Base-by-base conservation (phyloP, 1,140 invertebrate species). In the Drosophila bipectinata region DNA sequence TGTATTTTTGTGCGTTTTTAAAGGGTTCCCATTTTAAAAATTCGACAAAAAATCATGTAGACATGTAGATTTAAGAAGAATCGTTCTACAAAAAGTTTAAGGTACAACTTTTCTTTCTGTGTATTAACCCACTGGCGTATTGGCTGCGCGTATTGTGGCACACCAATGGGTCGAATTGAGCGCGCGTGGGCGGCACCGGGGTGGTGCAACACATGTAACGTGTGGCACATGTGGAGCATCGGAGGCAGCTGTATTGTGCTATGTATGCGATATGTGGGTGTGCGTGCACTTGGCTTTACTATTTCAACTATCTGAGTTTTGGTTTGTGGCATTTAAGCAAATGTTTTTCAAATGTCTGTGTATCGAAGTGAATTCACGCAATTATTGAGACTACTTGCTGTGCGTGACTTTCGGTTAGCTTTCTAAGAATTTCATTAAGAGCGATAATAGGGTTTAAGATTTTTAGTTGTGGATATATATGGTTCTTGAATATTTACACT, bases 251-350 rank as follows among this genome's bases (percentile, higher is more conserved):
- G 75, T 54, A 63, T 18, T 21, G 34, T 41, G 51, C 37, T 21
- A 32, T 41, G 41, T 21, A 21, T 18, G 37, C 14, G 41, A 28
- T 28, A 28, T 28, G 26, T 54, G 60, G 49, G 21, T 60, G 39
- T 64, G 49, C 54, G 61, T 63, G 63, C 72, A 81, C 87, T 87
- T 79, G 61, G 73, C 88, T 18, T 14, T 18, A 44, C 41, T 44
- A 44, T 87, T 66, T 82, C 62, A 88, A 79, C 79, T 88, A 87
- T 88, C 63, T 67, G 75, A 79, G 83, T 87, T 88, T 79, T 87
- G 83, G 83, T 88, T 88, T 87, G 83, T 72, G 83, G 83, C 83
- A 88, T 88, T 88, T 82, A 79, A 83, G 83, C 83, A 87, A 88
- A 88, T 88, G 87, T 82, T 88, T 87, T 82, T 55, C 63, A 75